phyloP scores from a whole-genome alignment of 1,140 invertebrate genomes.

The Neodiprion lecontei region DNA sequence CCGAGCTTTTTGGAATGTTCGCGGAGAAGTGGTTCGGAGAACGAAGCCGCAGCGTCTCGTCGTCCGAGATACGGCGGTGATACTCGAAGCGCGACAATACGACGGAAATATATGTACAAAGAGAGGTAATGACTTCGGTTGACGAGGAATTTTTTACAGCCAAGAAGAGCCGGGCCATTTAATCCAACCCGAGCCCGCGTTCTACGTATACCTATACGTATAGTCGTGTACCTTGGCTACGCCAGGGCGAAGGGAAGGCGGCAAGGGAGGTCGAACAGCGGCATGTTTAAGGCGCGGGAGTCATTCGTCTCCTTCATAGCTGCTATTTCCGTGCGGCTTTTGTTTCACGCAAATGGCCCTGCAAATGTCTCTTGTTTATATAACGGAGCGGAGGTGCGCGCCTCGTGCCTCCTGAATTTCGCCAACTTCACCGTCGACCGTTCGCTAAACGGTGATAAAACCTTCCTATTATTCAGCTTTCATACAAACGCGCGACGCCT shows the following conservation, averaged over 20 bases:
- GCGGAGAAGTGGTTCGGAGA: too few relatives aligned
- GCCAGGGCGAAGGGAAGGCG: background rate
- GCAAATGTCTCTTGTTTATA: constrained; percentile 2
- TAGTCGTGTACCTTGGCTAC: background rate
- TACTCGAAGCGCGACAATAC: background rate
- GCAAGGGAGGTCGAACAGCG: background rate
- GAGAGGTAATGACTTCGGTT: too few relatives aligned
- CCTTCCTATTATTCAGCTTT: background rate
- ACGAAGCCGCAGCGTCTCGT: too few relatives aligned
- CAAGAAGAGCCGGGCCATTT: too few relatives aligned
- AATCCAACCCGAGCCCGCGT: too few relatives aligned
- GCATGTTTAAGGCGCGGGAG: background rate
- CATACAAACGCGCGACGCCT: background rate
- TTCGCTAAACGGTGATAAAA: background rate
- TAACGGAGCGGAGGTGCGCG: background rate
- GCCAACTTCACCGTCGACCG: background rate
- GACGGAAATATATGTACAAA: background rate
- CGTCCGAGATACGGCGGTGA: too few relatives aligned
- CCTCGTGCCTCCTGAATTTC: background rate
- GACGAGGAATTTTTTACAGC: too few relatives aligned
- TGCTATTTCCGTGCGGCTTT: background rate
- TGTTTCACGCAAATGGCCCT: constrained; percentile 1
- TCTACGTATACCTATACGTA: background rate
- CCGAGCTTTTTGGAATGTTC: too few relatives aligned
- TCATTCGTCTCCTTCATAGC: constrained; percentile 7